Evolutionary conservation across 2,888 invertebrate genomes (phyloP).

Genomic region (Drosophila neotestacea): DNA sequence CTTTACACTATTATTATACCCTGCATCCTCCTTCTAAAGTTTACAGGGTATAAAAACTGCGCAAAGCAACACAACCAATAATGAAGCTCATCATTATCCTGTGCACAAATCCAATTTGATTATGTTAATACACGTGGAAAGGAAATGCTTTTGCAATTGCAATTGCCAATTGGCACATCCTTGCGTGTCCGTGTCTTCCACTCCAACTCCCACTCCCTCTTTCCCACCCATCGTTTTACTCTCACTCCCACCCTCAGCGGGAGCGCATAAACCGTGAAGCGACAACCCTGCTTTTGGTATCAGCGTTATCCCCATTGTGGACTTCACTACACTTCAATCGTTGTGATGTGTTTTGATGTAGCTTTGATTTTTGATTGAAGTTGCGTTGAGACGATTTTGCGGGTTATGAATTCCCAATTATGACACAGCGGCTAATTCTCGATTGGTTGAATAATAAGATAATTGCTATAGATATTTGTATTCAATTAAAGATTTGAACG

Average conservation of each 20-base stretch:
- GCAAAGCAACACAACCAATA: slow-evolving; percentile 72
- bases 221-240: neutral
- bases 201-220: neutral
- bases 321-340: slow-evolving; percentile 44
- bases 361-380: slow-evolving; percentile 65
- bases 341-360: slow-evolving; percentile 41
- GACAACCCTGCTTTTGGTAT: slow-evolving; percentile 11
- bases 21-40: neutral
- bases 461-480: slow-evolving; percentile 18
- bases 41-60: slow-evolving; percentile 43
- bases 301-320: slow-evolving; percentile 25
- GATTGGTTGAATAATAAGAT: slow-evolving; percentile 20
- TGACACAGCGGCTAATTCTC: slow-evolving; percentile 20
- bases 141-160: slow-evolving; percentile 81
- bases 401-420: slow-evolving; percentile 59
- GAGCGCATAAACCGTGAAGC: slow-evolving; percentile 23
- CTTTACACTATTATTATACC: neutral
- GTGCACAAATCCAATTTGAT: slow-evolving; percentile 82
- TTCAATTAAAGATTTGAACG: neutral
- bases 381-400: slow-evolving; percentile 40
- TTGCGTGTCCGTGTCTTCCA: slow-evolving; percentile 44
- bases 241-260: neutral
- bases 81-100: slow-evolving; percentile 82
- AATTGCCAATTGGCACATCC: slow-evolving; percentile 73
- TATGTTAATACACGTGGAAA: slow-evolving; percentile 82